Evolutionary conservation across 2,113 vertebrate genomes (phyloP).

Genomic region (Cygnus buccinator): DNA sequence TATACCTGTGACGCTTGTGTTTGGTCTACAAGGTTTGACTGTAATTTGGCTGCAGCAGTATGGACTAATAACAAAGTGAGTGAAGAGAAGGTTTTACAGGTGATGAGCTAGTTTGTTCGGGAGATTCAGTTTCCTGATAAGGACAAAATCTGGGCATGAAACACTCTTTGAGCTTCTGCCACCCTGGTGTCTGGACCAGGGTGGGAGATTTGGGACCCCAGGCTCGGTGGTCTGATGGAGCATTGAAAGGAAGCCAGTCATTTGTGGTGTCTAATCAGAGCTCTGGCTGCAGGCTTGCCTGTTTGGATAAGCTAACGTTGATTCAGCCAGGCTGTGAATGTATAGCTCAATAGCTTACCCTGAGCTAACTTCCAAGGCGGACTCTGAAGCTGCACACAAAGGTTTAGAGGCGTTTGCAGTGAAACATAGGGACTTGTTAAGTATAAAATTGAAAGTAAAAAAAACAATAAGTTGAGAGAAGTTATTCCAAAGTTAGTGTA

Average conservation of each 20-base stretch:
- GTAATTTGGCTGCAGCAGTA: neutral
- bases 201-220: neutral
- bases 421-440: neutral
- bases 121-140: neutral
- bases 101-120: accelerated
- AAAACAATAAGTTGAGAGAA: neutral
- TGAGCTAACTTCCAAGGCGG: neutral
- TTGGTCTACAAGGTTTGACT: neutral
- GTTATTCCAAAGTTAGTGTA: neutral
- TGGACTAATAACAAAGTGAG: neutral
- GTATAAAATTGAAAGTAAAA: neutral
- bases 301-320: neutral
- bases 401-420: neutral
- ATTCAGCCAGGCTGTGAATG: neutral
- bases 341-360: neutral
- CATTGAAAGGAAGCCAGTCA: neutral
- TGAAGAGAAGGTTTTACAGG: neutral
- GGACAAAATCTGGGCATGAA: neutral
- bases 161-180: neutral
- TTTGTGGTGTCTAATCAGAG: neutral
- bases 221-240: neutral
- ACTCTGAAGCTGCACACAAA: neutral
- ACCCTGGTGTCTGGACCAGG: too few species aligned
- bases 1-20: neutral
- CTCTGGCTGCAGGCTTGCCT: neutral